A percentile compares a stretch with the other conserved stretches of the same genome.
phyloP scores from a whole-genome alignment of 92 coral and sea anemone genomes.

The Muricea muricata region DNA sequence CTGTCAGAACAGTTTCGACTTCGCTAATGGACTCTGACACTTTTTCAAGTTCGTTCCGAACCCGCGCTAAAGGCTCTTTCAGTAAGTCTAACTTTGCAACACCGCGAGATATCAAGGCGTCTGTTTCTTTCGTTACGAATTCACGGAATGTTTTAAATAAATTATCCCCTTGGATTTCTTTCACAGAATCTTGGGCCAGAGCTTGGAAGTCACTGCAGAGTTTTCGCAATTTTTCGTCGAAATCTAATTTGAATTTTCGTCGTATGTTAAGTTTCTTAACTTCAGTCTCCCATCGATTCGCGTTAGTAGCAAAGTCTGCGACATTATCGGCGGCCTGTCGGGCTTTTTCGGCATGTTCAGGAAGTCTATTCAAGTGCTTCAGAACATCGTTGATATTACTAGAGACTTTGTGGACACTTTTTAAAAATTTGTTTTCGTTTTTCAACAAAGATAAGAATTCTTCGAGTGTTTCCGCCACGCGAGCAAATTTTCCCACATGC shows the following conservation, averaged over 20 bases:
- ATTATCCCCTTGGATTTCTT: slow-evolving; percentile 71
- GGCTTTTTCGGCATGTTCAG: slow-evolving; percentile 84
- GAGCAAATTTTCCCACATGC: slow-evolving; percentile 81
- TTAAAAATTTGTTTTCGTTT: slow-evolving; percentile 79
- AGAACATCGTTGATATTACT: slow-evolving; percentile 73
- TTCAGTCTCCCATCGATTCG: slow-evolving; percentile 73
- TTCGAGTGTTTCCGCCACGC: slow-evolving; percentile 77
- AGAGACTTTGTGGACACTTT: slow-evolving; percentile 72
- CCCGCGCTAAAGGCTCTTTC: slow-evolving; percentile 74
- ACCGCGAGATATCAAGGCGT: slow-evolving; percentile 71
- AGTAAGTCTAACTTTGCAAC: slow-evolving; percentile 67
- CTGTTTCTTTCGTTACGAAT: slow-evolving; percentile 78
- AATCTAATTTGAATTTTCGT: slow-evolving; percentile 73
- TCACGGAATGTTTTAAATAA: slow-evolving; percentile 72
- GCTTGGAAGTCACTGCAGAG: slow-evolving; percentile 80
- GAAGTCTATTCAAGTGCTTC: slow-evolving; percentile 67
- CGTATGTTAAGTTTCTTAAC: slow-evolving; percentile 81
- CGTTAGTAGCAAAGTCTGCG: slow-evolving; percentile 76
- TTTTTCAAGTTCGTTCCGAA: slow-evolving; percentile 69
- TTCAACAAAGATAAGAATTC: slow-evolving; percentile 85
- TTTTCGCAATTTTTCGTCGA: slow-evolving; percentile 71
- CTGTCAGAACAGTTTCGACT: slow-evolving; percentile 72
- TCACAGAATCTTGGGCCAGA: slow-evolving; percentile 70
- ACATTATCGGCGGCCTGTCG: slow-evolving; percentile 85
- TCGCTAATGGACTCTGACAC: slow-evolving; percentile 69